Conservation (phyloP, 2,888 invertebrate species). For the Pammene fasciana region DNA sequence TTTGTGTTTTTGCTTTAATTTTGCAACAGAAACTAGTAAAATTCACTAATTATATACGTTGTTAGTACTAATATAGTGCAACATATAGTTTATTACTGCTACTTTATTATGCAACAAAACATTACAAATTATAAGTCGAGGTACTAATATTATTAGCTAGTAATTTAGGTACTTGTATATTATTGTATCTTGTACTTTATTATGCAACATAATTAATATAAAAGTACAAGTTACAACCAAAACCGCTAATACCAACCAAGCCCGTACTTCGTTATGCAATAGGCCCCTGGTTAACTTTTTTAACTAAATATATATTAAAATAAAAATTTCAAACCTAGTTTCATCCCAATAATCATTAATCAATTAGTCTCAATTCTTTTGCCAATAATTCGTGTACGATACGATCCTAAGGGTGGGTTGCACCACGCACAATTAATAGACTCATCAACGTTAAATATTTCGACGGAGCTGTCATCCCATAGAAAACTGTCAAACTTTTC, state of each 20-base stretch:
- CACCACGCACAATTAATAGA: no score
- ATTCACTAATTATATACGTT: constrained; percentile 14
- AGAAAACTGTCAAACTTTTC: no score
- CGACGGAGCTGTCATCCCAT: no score
- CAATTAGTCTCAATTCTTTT: no score
- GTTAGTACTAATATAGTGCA: constrained; percentile 5
- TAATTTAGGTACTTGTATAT: constrained; percentile 9
- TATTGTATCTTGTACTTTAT: constrained; percentile 11
- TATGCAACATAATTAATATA: constrained; percentile 11
- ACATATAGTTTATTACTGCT: constrained; percentile 13
- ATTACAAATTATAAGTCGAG: constrained; percentile 3
- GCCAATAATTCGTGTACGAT: no score
- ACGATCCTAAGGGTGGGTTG: no score
- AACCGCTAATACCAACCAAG: not conserved
- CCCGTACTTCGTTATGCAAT: not conserved
- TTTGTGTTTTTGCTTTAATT: constrained; percentile 1
- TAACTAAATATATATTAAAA: no score
- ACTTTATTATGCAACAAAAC: constrained; percentile 15
- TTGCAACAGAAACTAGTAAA: constrained; percentile 16
- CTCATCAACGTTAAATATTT: no score
- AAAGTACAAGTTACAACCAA: constrained; percentile 8
- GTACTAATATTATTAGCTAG: not conserved
- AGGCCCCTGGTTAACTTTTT: no score
- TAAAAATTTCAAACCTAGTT: no score
- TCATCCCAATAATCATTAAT: no score